These are phyloP conservation scores for Alosa sapidissima DNA, from an alignment of 2,797 vertebrate species.

Conservation along the genomic window DNA sequence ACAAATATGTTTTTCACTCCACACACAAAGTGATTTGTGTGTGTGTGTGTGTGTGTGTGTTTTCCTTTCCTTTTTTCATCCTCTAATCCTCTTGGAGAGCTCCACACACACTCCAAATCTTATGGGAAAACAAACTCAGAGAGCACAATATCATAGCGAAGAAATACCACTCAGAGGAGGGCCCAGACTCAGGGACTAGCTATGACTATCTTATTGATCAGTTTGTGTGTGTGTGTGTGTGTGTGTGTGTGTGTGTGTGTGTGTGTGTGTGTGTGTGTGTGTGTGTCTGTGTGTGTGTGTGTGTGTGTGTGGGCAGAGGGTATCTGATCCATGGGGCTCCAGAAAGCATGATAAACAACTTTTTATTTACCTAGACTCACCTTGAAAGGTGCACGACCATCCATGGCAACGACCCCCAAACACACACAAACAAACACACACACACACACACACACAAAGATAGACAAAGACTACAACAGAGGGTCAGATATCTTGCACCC, in stretches of 20 bases:
- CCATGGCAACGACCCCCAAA: conserved; percentile 37
- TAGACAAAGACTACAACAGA: conserved; percentile 56
- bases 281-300: too few species aligned
- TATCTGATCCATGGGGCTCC: neutral
- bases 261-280: too few species aligned
- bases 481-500: conserved; percentile 57
- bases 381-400: neutral
- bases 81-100: conserved; percentile 8
- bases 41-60: neutral
- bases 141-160: neutral
- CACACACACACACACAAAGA: conserved; percentile 4
- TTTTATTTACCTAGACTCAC: neutral
- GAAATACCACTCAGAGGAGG: neutral
- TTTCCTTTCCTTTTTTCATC: neutral
- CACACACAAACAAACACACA: neutral
- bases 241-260: too few species aligned
- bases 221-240: neutral
- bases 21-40: conserved; percentile 31
- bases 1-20: conserved; percentile 39
- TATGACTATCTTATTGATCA: too few species aligned
- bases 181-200: neutral
- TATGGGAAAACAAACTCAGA: conserved; percentile 3
- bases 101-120: neutral
- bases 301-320: neutral
- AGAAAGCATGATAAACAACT: neutral